Evolutionary conservation across 1,140 invertebrate genomes (phyloP).

Genomic region (Anastrepha ludens): DNA sequence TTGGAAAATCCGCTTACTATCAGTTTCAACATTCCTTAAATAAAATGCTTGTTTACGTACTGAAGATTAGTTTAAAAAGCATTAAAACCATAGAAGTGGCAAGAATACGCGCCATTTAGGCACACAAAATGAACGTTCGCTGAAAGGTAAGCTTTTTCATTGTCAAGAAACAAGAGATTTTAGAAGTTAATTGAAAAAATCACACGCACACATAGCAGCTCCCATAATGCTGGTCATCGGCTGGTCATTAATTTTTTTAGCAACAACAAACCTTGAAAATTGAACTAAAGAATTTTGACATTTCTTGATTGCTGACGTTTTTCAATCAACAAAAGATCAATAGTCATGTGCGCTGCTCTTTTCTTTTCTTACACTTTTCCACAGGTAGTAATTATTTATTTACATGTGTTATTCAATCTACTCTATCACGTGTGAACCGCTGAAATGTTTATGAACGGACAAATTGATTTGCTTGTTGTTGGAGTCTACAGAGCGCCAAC

Average conservation of each 20-base stretch:
- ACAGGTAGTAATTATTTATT: background rate
- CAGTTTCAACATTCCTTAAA: too few relatives aligned
- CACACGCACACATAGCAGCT: background rate
- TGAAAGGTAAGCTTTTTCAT: constrained; percentile 40
- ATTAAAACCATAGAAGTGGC: background rate
- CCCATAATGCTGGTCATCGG: constrained; percentile 27
- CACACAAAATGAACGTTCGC: background rate
- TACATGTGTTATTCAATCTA: constrained; percentile 25
- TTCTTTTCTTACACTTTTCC: background rate
- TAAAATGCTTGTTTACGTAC: background rate
- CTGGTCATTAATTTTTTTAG: background rate
- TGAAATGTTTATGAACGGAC: background rate
- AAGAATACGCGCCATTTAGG: background rate
- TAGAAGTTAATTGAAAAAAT: constrained; percentile 38
- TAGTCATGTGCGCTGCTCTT: background rate
- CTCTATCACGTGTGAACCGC: background rate
- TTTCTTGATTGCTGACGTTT: constrained; percentile 4
- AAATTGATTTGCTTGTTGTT: constrained; percentile 18
- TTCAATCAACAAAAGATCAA: constrained; percentile 31
- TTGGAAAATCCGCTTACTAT: too few relatives aligned
- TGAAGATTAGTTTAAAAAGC: constrained; percentile 28
- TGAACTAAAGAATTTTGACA: background rate
- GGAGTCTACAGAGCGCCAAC: background rate
- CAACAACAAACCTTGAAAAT: background rate
- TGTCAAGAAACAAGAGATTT: background rate